These are phyloP conservation scores for Pyrgus malvae DNA, from an alignment of 2,888 invertebrate species.

Conservation along the genomic window DNA sequence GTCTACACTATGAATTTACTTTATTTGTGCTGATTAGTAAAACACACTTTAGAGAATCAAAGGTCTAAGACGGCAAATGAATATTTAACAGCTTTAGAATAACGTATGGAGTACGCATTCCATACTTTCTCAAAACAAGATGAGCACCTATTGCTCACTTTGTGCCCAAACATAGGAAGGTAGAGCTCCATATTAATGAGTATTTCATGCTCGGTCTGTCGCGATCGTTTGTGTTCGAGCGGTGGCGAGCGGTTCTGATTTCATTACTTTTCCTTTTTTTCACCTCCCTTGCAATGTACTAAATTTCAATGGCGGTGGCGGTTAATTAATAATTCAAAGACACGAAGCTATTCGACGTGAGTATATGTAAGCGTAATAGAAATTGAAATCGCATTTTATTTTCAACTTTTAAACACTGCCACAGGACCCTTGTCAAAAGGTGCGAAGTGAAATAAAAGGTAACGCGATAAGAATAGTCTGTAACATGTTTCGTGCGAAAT, in stretches of 20 bases:
- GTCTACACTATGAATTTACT: too few relatives aligned
- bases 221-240: constrained; percentile 59
- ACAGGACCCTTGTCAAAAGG: constrained; percentile 8
- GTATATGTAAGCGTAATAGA: constrained; percentile 42
- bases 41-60: too few relatives aligned
- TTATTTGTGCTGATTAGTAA: too few relatives aligned
- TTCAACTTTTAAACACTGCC: constrained; percentile 4
- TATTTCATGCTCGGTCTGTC: constrained; percentile 61
- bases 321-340: constrained; percentile 77
- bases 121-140: too few relatives aligned
- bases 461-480: too few relatives aligned
- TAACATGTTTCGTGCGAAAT: too few relatives aligned
- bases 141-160: too few relatives aligned
- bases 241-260: constrained; percentile 57
- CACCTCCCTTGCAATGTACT: constrained; percentile 64
- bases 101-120: too few relatives aligned
- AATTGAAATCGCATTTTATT: constrained; percentile 42
- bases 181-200: constrained; percentile 61
- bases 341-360: constrained; percentile 33
- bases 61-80: too few relatives aligned
- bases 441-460: background rate
- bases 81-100: too few relatives aligned
- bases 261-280: constrained; percentile 71
- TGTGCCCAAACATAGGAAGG: background rate
- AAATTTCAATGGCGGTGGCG: constrained; percentile 59